Base-by-base conservation (phyloP, 2,888 invertebrate species). In the Phengaris arion region DNA sequence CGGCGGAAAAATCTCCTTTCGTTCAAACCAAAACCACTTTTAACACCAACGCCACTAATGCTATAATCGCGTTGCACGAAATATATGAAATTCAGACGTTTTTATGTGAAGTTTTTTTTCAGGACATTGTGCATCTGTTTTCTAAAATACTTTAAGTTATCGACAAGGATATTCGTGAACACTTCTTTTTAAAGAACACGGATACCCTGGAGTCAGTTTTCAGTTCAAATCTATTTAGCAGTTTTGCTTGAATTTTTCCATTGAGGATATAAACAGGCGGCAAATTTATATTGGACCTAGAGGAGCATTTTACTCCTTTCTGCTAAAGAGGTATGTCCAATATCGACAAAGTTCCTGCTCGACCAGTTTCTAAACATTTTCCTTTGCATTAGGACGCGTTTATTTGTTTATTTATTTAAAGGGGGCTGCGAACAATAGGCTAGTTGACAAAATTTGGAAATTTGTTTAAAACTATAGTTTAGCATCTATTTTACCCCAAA, bases 1-100 rank as follows among this genome's bases (percentile, higher is more conserved):
- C 69, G 68, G 81, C 82, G 81, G 76, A 79, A 80, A 79, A 80
- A 79, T 79, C 76, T 74, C 64, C 48, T 64, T 74, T 52, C 74
- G 68, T 72, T 54, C 76, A 74, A 68, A 5, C 46, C 13, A 55
- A 35, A 35, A 59, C 68, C 52, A n/a, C 10, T 54, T 68, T 68
- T 77, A 74, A 10, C 13, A 0, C 3, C 46, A 74, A 64, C 2
- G 45, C 0, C n/a, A 76, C 75, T 72, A 74, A 46, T 76, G 13
- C 7, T 48, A 46, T 22, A 72, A 35, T 72, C 72, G 72, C 22
- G 10, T 51, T 10, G 6, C 1, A 52, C 4, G 0, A 54, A 54
- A 54, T 35, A n/a, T 72, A 8, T 72, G n/a, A 72, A 54, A 35
- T 72, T 70, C 70, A 70, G 7, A 52, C 15, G 35, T 12, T 15